Conservation (phyloP, 2,797 vertebrate species). For the Numenius phaeopus region DNA sequence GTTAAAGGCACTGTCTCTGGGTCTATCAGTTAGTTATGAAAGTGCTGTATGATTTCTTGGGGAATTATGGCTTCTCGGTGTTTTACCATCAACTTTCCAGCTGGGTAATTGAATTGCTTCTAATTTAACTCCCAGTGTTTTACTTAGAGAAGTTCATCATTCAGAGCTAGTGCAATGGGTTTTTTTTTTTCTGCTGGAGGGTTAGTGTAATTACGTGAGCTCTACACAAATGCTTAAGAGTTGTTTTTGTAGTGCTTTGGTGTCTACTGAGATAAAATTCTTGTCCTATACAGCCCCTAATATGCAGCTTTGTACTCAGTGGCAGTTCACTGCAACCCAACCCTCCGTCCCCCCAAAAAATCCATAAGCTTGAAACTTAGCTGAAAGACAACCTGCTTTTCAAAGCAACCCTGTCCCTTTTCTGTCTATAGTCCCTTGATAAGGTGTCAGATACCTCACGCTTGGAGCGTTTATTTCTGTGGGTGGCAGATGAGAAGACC, state of each 20-base stretch:
- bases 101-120: background rate
- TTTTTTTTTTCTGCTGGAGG: background rate
- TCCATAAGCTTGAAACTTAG: background rate
- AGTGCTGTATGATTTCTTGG: background rate
- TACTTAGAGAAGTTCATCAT: background rate
- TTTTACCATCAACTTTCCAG: background rate
- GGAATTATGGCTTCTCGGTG: background rate
- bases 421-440: background rate
- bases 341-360: rapidly evolving
- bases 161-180: rapidly evolving
- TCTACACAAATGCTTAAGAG: background rate
- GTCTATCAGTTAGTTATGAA: background rate
- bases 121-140: background rate
- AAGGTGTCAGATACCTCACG: background rate
- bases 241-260: background rate
- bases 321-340: background rate
- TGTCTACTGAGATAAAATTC: background rate
- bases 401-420: background rate
- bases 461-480: background rate
- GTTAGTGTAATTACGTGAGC: background rate
- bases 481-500: background rate
- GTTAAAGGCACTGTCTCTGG: background rate
- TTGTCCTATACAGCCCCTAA: background rate
- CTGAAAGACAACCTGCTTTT: background rate
- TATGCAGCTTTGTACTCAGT: background rate